A percentile compares a stretch with the other conserved stretches of the same genome.
Conservation (phyloP, 1,140 invertebrate species). For the Brachystomella parvula region DNA sequence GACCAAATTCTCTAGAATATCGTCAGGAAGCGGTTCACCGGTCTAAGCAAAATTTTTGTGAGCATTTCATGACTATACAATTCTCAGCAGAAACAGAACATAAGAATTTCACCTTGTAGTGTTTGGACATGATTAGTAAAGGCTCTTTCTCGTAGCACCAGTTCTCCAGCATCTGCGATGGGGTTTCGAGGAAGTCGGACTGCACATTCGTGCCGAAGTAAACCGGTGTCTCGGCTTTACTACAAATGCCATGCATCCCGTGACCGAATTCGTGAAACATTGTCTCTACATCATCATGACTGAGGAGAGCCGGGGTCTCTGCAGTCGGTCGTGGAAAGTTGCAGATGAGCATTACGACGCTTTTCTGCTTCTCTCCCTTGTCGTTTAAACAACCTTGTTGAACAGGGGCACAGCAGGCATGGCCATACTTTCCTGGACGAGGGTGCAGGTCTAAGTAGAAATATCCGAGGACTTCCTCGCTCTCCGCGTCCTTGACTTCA, state of each 20-base stretch:
- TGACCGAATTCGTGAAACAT: constrained; percentile 55
- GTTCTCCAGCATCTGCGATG: constrained; percentile 55
- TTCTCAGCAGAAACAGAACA: too few species aligned
- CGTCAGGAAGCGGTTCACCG: constrained; percentile 45
- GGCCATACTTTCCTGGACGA: constrained; percentile 49
- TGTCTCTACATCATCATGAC: constrained; percentile 52
- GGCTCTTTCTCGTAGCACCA: constrained; percentile 52
- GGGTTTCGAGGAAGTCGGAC: constrained; percentile 52
- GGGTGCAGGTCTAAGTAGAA: constrained; percentile 51
- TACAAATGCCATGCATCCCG: constrained; percentile 53
- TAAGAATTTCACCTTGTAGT: constrained; percentile 43
- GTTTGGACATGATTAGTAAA: constrained; percentile 47
- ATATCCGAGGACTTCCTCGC: constrained; percentile 45
- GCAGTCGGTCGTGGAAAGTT: constrained; percentile 51
- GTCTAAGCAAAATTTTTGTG: constrained; percentile 39
- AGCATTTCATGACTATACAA: too few species aligned
- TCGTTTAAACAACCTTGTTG: constrained; percentile 46
- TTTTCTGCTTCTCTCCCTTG: constrained; percentile 43
- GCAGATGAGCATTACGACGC: constrained; percentile 50
- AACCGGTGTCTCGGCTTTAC: constrained; percentile 44
- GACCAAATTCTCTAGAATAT: constrained; percentile 46
- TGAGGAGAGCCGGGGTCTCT: constrained; percentile 48
- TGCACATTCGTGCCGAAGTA: constrained; percentile 50
- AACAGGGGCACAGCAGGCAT: constrained; percentile 34
- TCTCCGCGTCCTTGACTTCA: constrained; percentile 44